Conservation (phyloP, 2,888 invertebrate species). For the Lepidocyrtinus sp. region DNA sequence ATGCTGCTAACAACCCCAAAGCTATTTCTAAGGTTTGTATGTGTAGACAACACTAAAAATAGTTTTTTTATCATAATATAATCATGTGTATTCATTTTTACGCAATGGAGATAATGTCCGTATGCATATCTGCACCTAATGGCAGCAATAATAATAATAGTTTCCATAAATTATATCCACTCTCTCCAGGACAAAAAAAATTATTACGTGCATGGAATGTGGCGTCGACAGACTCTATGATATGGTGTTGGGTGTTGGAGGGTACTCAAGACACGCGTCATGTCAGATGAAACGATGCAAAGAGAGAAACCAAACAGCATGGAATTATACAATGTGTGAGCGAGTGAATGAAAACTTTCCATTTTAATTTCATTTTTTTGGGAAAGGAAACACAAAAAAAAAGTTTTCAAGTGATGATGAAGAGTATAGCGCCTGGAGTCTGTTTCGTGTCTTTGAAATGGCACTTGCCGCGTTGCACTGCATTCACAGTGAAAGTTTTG, state of each 20-base stretch:
- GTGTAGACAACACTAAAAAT: not conserved
- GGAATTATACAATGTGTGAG: not conserved
- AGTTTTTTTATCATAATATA: slow-evolving; percentile 10
- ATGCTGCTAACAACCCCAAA: not conserved
- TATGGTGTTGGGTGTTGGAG: not conserved
- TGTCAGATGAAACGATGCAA: slow-evolving; percentile 27
- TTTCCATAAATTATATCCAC: slow-evolving; percentile 36
- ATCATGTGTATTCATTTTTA: slow-evolving; percentile 13
- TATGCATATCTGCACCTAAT: slow-evolving; percentile 17
- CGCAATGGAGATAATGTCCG: slow-evolving; percentile 10
- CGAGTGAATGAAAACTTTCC: not conserved
- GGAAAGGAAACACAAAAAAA: not conserved
- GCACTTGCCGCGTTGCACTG: not conserved
- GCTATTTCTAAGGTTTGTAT: too few relatives aligned
- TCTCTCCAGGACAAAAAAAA: slow-evolving; percentile 9
- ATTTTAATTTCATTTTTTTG: slow-evolving; percentile 3
- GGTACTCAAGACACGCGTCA: slow-evolving; percentile 50
- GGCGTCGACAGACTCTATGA: not conserved
- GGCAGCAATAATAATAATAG: slow-evolving; percentile 33
- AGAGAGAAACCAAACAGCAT: not conserved
- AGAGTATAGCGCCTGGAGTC: not conserved
- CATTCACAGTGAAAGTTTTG: not conserved
- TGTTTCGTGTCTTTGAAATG: not conserved
- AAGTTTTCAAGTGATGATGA: slow-evolving; percentile 1
- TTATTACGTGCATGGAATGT: slow-evolving; percentile 15